Evolutionary conservation across 2,113 vertebrate genomes (phyloP).

Genomic region (Urocolius indicus): DNA sequence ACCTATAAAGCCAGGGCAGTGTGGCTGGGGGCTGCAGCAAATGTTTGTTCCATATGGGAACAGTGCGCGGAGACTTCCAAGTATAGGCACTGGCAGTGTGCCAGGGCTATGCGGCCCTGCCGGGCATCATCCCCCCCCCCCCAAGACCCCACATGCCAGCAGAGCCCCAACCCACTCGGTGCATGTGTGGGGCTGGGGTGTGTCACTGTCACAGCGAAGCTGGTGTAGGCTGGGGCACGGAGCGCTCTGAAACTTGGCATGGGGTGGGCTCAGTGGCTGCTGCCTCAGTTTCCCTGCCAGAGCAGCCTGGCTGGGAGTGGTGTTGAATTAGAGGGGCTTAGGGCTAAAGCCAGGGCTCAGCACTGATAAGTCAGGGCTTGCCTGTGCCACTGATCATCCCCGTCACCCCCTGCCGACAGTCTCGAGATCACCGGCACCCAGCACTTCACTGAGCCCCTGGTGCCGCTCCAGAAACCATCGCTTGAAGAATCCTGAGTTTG

Average conservation of each 20-base stretch:
- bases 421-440: neutral
- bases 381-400: neutral
- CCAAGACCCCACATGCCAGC: neutral
- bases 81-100: conserved; percentile 61
- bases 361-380: neutral
- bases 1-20: conserved; percentile 2
- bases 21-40: conserved; percentile 31
- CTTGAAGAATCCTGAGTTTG: conserved; percentile 21
- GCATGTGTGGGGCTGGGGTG: neutral
- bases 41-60: conserved; percentile 66
- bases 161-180: neutral
- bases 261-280: neutral
- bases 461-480: conserved; percentile 22
- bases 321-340: neutral
- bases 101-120: conserved; percentile 47
- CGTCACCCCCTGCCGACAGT: neutral
- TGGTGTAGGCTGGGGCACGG: accelerated
- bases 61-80: conserved; percentile 50
- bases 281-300: conserved; percentile 6
- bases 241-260: accelerated
- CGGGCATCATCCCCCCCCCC: neutral
- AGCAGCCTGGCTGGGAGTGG: neutral
- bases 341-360: neutral
- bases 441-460: neutral
- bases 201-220: accelerated